These are phyloP conservation scores for Brotula barbata DNA, from an alignment of 2,797 vertebrate genomes.

Conservation along the genomic window DNA sequence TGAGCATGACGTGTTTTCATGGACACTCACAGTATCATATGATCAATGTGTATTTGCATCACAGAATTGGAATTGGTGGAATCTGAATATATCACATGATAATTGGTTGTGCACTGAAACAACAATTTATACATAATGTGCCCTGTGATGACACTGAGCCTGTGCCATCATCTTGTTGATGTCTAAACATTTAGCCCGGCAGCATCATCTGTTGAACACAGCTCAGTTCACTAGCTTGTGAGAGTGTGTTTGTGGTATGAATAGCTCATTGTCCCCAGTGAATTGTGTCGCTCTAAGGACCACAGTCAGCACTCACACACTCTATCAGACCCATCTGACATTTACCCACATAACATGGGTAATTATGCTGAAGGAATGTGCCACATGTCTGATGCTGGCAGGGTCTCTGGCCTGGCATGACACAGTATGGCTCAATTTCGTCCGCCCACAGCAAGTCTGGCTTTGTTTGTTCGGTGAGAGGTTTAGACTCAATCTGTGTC, in stretches of 20 bases:
- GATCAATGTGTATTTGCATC: neutral
- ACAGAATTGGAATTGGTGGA: neutral
- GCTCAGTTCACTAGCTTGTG: conserved; percentile 18
- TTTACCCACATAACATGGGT: conserved; percentile 57
- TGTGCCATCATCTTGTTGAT: conserved; percentile 51
- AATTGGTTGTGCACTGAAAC: conserved; percentile 7
- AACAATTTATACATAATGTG: conserved; percentile 25
- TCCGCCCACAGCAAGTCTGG: conserved; percentile 40
- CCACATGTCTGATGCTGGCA: conserved; percentile 65
- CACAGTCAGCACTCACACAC: conserved; percentile 11
- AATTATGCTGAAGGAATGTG: conserved; percentile 73
- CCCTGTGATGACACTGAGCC: conserved; percentile 30
- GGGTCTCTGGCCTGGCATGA: conserved; percentile 42
- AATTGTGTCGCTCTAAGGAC: conserved; percentile 33
- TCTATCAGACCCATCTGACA: conserved; percentile 44
- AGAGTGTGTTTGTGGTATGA: conserved; percentile 26
- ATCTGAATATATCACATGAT: neutral
- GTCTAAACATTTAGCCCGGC: conserved; percentile 44
- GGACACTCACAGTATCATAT: too few species aligned
- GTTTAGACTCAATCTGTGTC: conserved; percentile 18
- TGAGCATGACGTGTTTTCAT: too few species aligned
- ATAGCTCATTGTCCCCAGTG: conserved; percentile 43
- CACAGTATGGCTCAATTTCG: conserved; percentile 36
- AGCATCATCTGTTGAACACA: conserved; percentile 29
- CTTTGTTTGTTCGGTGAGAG: conserved; percentile 14